Base-by-base conservation (phyloP, 1,140 invertebrate genomes). In the Drosophila tropicalis region DNA sequence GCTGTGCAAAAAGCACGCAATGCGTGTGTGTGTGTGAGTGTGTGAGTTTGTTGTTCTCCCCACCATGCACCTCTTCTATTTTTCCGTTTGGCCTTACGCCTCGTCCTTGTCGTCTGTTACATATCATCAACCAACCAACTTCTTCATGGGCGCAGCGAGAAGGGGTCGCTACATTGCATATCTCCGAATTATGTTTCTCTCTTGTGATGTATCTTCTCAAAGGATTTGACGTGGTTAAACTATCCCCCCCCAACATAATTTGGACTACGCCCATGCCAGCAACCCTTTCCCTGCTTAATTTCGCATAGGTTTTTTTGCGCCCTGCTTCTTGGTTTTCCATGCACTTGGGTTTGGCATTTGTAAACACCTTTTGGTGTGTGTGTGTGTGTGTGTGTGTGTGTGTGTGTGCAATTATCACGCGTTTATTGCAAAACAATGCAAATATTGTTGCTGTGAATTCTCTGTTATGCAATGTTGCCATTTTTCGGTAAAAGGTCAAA, bases 371-470 rank as follows among this genome's bases (percentile, higher is more conserved):
- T n/a, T n/a, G n/a, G n/a, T n/a, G n/a, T n/a, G n/a, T 51, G 47
- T 39, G 3, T 40, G 41, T 61, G 58, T 74, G 29, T 17, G 34
- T 63, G 57, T 66, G 54, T 64, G 55, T 61, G 62, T 70, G 73
- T 51, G 66, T 54, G 39, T 71, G 54, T 89, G 84, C 79, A 89
- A 87, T 86, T 86, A 86, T 86, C 83, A 78, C 76, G 79, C 82
- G 66, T 86, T 87, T 86, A 86, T 86, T 83, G 83, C 83, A 79
- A 86, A 86, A 87, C 84, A 87, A 86, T 86, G 83, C 83, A 82
- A 87, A 86, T 79, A 77, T 76, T 86, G 70, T 68, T 70, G 29
- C 22, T 41, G 39, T 39, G 64, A 34, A 17, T 70, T 68, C 19
- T 64, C 57, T 51, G 64, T 64, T 64, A 22, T 51, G 44, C 44